A percentile compares a stretch with the other conserved stretches of the same genome.
These are phyloP conservation scores for Xylophagus ater DNA, from an alignment of 2,888 invertebrate species.

Conservation along the genomic window DNA sequence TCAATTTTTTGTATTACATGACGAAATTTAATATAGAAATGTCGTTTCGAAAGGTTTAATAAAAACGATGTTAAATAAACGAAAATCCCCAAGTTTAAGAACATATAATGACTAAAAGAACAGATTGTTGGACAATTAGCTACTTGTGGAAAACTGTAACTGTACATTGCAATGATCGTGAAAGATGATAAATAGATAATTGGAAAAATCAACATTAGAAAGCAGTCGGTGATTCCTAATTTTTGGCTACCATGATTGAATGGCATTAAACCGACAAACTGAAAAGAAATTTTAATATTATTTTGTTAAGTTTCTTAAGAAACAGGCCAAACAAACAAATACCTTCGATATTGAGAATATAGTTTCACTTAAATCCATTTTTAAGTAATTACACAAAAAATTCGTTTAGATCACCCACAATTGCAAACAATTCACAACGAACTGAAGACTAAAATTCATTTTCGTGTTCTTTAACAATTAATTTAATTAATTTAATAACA, in stretches of 20 bases:
- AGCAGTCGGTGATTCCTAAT: slow-evolving; percentile 26
- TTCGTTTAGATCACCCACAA: too few relatives aligned
- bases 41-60: slow-evolving; percentile 27
- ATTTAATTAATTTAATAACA: too few relatives aligned
- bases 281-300: too few relatives aligned
- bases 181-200: slow-evolving; percentile 26
- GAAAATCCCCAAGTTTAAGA: slow-evolving; percentile 30
- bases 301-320: too few relatives aligned
- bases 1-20: slow-evolving; percentile 28
- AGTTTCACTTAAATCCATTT: too few relatives aligned
- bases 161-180: slow-evolving; percentile 17
- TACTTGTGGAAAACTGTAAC: slow-evolving; percentile 15
- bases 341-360: too few relatives aligned
- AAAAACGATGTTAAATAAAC: slow-evolving; percentile 26
- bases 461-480: too few relatives aligned
- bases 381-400: too few relatives aligned
- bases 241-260: slow-evolving; percentile 24
- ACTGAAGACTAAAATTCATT: too few relatives aligned
- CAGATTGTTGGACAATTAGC: slow-evolving; percentile 29
- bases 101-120: slow-evolving; percentile 26
- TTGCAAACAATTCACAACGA: too few relatives aligned
- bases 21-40: slow-evolving; percentile 29
- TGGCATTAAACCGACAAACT: slow-evolving; percentile 31
- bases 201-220: slow-evolving; percentile 28
- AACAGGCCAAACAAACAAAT: too few relatives aligned